Conservation (phyloP, 2,888 invertebrate genomes). For the Drosophila borealis region DNA sequence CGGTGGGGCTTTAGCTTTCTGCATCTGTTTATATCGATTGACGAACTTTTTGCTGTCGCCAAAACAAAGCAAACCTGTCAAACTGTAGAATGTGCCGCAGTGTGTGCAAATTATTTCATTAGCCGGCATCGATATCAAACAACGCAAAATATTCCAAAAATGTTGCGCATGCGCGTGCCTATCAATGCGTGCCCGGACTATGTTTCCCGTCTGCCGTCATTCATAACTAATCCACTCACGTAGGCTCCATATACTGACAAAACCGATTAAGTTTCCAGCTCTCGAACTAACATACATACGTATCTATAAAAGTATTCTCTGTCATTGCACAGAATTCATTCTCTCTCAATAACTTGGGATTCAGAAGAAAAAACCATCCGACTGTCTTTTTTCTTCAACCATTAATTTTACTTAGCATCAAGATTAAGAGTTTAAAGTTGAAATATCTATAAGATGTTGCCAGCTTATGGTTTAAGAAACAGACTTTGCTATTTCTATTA, state of each 20-base stretch:
- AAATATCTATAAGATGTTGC: too few species aligned
- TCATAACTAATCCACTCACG: slow-evolving; percentile 54
- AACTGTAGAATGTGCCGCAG: slow-evolving; percentile 11
- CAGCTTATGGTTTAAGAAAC: too few species aligned
- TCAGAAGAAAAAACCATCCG: too few species aligned
- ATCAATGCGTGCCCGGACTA: slow-evolving; percentile 40
- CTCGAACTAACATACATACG: background rate
- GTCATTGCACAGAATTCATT: background rate
- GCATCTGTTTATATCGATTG: slow-evolving; percentile 1
- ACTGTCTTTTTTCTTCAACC: too few species aligned
- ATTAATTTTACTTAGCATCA: too few species aligned
- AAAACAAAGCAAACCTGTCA: slow-evolving; percentile 17
- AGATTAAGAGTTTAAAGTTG: too few species aligned
- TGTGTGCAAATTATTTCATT: slow-evolving; percentile 74
- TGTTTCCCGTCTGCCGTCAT: slow-evolving; percentile 4
- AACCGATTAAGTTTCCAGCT: slow-evolving; percentile 6
- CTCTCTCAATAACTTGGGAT: background rate
- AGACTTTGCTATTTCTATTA: background rate
- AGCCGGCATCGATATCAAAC: slow-evolving; percentile 30
- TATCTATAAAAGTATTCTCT: background rate
- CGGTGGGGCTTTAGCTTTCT: slow-evolving; percentile 5
- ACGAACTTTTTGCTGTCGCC: background rate
- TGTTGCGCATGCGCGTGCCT: slow-evolving; percentile 60
- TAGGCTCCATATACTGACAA: slow-evolving; percentile 20
- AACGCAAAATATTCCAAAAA: slow-evolving; percentile 51